phyloP scores from a whole-genome alignment of 2,888 invertebrate species.

The Cheilosia grossa region DNA sequence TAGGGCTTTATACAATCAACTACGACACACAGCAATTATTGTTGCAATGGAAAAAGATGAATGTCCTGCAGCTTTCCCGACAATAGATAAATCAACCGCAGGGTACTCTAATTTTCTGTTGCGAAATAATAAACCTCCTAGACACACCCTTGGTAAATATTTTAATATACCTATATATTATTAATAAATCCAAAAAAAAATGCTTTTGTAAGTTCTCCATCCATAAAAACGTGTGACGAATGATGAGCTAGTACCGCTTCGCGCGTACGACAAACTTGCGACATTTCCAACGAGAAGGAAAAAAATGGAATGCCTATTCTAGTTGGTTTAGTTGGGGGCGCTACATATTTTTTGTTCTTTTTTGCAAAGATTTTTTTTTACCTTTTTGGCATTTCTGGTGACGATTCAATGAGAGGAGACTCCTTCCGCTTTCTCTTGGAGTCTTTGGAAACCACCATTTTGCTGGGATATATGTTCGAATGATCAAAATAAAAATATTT shows the following conservation, averaged over 20 bases:
- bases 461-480: constrained; percentile 65
- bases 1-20: not conserved
- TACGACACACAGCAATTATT: not conserved
- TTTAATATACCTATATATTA: constrained; percentile 10
- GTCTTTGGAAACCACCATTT: constrained; percentile 83
- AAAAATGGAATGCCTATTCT: constrained; percentile 19
- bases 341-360: constrained; percentile 44
- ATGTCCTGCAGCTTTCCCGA: not conserved
- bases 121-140: constrained; percentile 11
- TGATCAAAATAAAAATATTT: constrained; percentile 72
- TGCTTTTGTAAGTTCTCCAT: not conserved
- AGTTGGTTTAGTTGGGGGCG: constrained; percentile 53
- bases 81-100: not conserved
- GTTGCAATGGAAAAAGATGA: not conserved
- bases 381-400: constrained; percentile 83
- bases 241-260: not conserved
- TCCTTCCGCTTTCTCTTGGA: constrained; percentile 82
- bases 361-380: constrained; percentile 76
- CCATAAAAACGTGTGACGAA: constrained; percentile 8
- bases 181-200: constrained; percentile 18
- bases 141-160: constrained; percentile 57
- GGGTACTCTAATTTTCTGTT: not conserved
- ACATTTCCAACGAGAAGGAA: constrained; percentile 42
- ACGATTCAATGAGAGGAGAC: constrained; percentile 81
- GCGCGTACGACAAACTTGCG: constrained; percentile 48